Percentiles rank a stretch among this genome's conserved stretches.
Evolutionary conservation across 2,797 vertebrate genomes (phyloP).

Genomic region (Lepus oiostolus): DNA sequence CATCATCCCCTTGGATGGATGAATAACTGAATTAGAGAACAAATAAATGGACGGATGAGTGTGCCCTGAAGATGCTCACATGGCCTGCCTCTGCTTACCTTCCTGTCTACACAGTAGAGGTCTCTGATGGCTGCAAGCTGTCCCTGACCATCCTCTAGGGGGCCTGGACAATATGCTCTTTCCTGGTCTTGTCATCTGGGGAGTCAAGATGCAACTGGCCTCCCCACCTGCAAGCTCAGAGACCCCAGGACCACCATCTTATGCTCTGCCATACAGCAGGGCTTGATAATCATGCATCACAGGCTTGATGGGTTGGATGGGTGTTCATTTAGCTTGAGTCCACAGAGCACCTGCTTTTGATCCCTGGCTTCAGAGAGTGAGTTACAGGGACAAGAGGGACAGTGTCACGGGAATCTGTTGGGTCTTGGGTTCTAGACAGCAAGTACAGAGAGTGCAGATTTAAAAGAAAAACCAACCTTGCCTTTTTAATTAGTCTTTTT

Average conservation of each 20-base stretch:
- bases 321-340: not conserved
- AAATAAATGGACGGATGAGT: not conserved
- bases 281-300: not conserved
- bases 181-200: not conserved
- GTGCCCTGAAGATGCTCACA: not conserved
- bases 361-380: not conserved
- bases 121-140: too few species aligned
- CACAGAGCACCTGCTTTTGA: not conserved
- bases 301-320: too few species aligned
- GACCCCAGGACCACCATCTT: too few species aligned
- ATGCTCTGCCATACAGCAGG: too few species aligned
- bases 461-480: not conserved
- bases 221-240: too few species aligned
- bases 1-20: not conserved
- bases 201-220: too few species aligned
- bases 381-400: not conserved
- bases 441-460: not conserved
- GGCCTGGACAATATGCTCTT: too few species aligned
- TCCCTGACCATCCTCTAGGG: too few species aligned
- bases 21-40: not conserved
- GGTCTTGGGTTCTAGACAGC: not conserved
- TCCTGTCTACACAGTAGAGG: too few species aligned
- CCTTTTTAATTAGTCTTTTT: not conserved
- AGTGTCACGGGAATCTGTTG: fast-evolving
- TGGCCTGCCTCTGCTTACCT: not conserved